A percentile compares a stretch with the other conserved stretches of the same genome.
Conservation (phyloP, 2,888 invertebrate species). For the Podabrus alpinus region DNA sequence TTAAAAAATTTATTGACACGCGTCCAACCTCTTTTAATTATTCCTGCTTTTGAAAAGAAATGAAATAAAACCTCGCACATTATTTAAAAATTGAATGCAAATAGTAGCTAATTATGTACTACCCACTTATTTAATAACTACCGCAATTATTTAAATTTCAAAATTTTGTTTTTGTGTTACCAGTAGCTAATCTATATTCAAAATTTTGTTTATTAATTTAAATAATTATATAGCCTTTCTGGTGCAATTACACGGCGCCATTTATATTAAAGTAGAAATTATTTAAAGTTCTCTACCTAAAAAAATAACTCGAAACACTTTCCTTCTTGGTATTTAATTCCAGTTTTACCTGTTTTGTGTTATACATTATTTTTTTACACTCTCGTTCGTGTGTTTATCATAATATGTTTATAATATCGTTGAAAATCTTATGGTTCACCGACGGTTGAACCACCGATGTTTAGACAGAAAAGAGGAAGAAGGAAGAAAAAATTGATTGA, state of each 20-base stretch:
- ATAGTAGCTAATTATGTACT: neutral
- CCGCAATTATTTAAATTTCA: neutral
- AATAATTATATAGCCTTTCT: neutral
- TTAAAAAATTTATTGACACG: neutral
- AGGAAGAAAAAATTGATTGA: neutral
- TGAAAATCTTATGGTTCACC: neutral
- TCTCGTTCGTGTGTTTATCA: neutral
- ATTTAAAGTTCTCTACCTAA: neutral
- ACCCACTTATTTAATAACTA: neutral
- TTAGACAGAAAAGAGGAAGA: neutral
- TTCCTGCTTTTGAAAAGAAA: neutral
- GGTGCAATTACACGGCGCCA: neutral
- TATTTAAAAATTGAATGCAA: neutral
- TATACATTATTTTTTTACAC: neutral
- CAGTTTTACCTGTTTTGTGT: neutral
- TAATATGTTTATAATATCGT: neutral
- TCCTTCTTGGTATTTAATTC: neutral
- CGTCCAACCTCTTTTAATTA: neutral
- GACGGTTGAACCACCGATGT: neutral
- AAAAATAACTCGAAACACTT: neutral
- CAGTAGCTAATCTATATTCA: neutral
- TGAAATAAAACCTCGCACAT: neutral
- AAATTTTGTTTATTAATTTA: neutral
- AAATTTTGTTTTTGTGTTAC: neutral
- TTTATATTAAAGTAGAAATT: neutral